Percentiles rank a stretch among this genome's conserved stretches.
Evolutionary conservation across 2,113 vertebrate genomes (phyloP).

Genomic region (Eurypyga helias): DNA sequence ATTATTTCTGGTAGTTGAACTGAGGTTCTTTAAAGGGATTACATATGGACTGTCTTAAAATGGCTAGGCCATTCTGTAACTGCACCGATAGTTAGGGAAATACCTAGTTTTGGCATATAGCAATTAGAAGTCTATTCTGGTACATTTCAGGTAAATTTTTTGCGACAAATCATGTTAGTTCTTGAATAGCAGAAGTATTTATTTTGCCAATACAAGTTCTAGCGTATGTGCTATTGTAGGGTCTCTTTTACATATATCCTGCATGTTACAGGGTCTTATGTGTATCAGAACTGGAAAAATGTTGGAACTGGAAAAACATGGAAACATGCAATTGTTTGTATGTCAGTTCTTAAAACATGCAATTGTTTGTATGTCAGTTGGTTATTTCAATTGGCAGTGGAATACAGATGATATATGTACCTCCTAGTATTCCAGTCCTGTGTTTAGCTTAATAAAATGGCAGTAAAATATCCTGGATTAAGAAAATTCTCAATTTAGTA

Average conservation of each 20-base stretch:
- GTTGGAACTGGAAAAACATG: too few relatives aligned
- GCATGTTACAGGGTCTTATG: accelerated
- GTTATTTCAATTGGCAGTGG: accelerated
- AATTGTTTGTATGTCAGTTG: neutral
- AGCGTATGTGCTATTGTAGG: neutral
- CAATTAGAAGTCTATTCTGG: neutral
- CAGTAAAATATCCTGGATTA: neutral
- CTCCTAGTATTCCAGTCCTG: neutral
- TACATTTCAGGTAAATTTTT: neutral
- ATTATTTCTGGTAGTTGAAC: neutral
- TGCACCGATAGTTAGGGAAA: neutral
- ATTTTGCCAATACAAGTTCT: neutral
- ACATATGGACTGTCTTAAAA: neutral
- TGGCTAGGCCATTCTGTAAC: neutral
- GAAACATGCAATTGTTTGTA: neutral
- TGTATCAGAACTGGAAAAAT: accelerated
- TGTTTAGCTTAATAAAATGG: neutral
- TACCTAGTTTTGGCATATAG: accelerated
- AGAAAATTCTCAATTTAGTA: neutral
- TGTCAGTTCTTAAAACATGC: neutral
- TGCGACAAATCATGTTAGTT: neutral
- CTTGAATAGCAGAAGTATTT: neutral
- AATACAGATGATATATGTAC: neutral
- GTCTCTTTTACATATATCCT: accelerated
- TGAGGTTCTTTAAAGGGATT: neutral